Evolutionary conservation across 1,140 invertebrate species (phyloP).

Genomic region (Pogonomyrmex californicus): DNA sequence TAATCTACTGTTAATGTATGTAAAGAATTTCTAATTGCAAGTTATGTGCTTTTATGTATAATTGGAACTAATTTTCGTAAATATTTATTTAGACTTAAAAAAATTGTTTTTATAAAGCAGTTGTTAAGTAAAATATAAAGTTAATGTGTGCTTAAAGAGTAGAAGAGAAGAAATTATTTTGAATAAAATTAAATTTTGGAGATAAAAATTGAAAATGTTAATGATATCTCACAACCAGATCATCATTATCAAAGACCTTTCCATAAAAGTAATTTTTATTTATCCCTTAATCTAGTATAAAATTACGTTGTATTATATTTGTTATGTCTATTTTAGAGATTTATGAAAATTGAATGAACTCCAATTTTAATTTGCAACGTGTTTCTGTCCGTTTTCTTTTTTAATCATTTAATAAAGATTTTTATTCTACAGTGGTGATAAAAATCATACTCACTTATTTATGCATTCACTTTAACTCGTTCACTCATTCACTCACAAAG

Average conservation of each 20-base stretch:
- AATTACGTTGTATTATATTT: background rate
- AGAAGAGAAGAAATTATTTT: background rate
- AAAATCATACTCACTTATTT: background rate
- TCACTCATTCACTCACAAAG: too few relatives aligned
- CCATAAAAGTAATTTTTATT: background rate
- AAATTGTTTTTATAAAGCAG: background rate
- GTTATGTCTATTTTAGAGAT: background rate
- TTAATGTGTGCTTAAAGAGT: background rate
- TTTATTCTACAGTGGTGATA: background rate
- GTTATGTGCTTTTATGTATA: background rate
- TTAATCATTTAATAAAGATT: background rate
- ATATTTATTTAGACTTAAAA: constrained; percentile 26
- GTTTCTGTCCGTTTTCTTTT: background rate
- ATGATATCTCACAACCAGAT: background rate
- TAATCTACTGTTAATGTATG: background rate
- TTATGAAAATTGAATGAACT: background rate
- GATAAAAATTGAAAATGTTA: background rate
- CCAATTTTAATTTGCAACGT: background rate
- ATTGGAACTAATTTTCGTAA: background rate
- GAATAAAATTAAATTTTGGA: background rate
- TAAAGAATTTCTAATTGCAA: background rate
- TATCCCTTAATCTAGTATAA: background rate
- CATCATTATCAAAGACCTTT: background rate
- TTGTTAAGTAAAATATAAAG: background rate
- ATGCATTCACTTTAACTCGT: too few relatives aligned